Base-by-base conservation (phyloP, 2,797 vertebrate species). In the Falco peregrinus region DNA sequence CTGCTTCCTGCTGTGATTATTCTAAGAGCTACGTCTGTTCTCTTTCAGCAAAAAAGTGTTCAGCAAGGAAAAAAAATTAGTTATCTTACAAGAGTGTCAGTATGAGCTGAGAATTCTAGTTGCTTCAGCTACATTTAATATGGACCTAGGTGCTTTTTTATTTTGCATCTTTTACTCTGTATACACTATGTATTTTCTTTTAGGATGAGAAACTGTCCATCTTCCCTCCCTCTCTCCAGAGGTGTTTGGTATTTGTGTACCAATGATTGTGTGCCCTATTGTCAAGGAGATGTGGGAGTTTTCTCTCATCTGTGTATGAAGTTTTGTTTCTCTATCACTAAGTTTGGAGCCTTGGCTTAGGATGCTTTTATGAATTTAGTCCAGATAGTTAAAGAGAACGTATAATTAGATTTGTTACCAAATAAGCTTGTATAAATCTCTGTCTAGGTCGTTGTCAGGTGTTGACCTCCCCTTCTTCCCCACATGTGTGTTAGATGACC, bases 401-500 rank as follows among this genome's bases (percentile, higher is more conserved):
- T 82, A 26, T 64, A 47, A 19, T 59, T 73, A 67, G 33, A 22
- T 67, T 83, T 83, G 26, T 77, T 83, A n/a, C 43, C 24, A 35
- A 25, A 35, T 59, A 39, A 93, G 29, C 63, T 82, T 50, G 43
- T 89, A 31, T 63, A 63, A 85, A 28, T 81, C 59, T 91, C 25
- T 69, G 45, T 51, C 50, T 69, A 20, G 54, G 39, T 84, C 35
- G 25, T 60, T 37, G 56, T 63, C 37, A 11, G 60, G 21, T 48
- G 41, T 15, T 67, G 68, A 63, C 5, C 13, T 83, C 26, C 45
- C 10, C 37, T 81, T 17, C 57, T 67, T 92, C 39, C 6, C 31
- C 10, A 14, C 2, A 0, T 25, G 31, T 26, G 16, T 1, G 0
- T 79, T 54, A 39, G 29, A 35, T 79, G 56, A 7, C 12, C 5